Conservation (phyloP, 2,888 invertebrate genomes). For the Ametastegia equiseti region DNA sequence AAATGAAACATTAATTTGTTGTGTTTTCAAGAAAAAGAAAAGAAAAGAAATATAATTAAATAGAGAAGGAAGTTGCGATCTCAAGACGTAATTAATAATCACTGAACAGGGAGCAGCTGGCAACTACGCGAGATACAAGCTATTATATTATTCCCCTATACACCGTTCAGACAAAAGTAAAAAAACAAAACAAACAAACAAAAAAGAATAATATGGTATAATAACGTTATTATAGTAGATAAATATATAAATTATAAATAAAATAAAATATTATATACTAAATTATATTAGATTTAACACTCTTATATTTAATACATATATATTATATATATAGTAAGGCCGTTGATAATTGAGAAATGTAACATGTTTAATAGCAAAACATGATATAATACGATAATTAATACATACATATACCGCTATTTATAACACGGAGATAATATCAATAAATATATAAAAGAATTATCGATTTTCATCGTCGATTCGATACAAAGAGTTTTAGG, state of each 20-base stretch:
- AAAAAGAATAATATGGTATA: constrained; percentile 40
- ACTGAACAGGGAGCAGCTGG: constrained; percentile 1
- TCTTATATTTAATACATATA: constrained; percentile 59
- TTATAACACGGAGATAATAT: constrained; percentile 41
- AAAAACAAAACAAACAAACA: no score
- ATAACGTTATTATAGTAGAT: constrained; percentile 47
- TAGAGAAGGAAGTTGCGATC: not conserved
- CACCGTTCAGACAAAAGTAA: constrained; percentile 25
- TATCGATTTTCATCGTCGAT: no score
- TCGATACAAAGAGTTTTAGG: constrained; percentile 21
- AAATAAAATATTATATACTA: constrained; percentile 47
- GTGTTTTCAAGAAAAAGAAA: no score
- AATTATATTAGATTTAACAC: constrained; percentile 58
- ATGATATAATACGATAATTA: constrained; percentile 58
- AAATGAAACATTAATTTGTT: no score
- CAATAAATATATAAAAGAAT: constrained; percentile 38
- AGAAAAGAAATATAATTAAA: no score
- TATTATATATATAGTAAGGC: constrained; percentile 51
- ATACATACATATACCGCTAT: constrained; percentile 39
- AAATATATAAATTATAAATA: constrained; percentile 50
- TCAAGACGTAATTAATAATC: not conserved
- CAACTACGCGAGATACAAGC: constrained; percentile 12
- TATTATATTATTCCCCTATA: constrained; percentile 37
- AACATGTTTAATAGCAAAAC: constrained; percentile 65
- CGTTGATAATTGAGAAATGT: constrained; percentile 63